These are phyloP conservation scores for Anniella stebbinsi DNA, from an alignment of 2,797 vertebrate species.

Conservation along the genomic window DNA sequence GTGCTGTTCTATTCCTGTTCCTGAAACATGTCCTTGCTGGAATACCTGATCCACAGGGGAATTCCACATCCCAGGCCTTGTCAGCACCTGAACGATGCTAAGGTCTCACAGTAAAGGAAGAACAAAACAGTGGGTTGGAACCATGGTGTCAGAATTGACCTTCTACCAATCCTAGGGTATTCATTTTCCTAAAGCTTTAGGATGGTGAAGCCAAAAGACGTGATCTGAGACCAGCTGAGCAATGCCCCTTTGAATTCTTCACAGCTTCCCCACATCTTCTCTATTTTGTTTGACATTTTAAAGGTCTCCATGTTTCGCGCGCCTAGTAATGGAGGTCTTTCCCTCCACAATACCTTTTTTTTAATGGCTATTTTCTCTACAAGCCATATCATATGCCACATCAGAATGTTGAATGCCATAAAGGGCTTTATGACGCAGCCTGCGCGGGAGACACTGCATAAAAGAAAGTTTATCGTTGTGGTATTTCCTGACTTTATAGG, in stretches of 20 bases:
- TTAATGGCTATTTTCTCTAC: conserved; percentile 18
- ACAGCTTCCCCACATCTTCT: background rate
- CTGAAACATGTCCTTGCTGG: no score
- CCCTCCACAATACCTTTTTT: background rate
- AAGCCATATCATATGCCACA: conserved; percentile 9
- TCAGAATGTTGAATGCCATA: conserved; percentile 11
- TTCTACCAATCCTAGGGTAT: no score
- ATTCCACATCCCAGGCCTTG: no score
- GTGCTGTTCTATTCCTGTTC: no score
- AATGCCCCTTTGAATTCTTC: background rate
- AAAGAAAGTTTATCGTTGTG: conserved; percentile 33
- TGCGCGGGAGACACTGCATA: background rate
- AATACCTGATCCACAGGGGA: no score
- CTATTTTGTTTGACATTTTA: background rate
- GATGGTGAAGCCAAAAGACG: background rate
- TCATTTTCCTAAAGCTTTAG: no score
- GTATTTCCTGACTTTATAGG: conserved; percentile 36
- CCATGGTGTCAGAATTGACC: no score
- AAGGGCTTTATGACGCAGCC: conserved; percentile 15
- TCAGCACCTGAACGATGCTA: no score
- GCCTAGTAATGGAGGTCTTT: background rate
- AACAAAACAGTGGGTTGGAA: no score
- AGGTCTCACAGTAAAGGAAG: no score
- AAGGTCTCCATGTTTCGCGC: background rate
- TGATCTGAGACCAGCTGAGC: background rate